A percentile compares a stretch with the other conserved stretches of the same genome.
Conservation (phyloP, 2,113 vertebrate species). For the Dinomys branickii region DNA sequence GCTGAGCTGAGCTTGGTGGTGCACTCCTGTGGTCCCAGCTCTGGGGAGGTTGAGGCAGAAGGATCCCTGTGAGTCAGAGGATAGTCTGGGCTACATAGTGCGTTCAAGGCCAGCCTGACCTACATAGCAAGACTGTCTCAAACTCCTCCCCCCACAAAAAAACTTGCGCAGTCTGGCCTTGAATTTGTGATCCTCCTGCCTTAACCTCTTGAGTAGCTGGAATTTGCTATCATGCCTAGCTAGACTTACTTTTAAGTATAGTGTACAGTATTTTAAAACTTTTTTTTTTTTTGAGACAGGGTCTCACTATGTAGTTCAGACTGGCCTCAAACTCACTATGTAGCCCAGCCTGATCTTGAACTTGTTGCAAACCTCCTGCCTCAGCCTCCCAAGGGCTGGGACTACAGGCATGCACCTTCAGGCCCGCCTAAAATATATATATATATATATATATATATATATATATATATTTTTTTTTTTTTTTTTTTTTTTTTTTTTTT, state of each 20-base stretch:
- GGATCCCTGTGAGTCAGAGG: background rate
- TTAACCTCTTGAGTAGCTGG: background rate
- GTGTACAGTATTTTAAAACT: background rate
- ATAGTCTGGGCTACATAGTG: background rate
- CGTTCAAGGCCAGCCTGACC: background rate
- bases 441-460: no score
- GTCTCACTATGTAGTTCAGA: no score
- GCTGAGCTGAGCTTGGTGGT: background rate
- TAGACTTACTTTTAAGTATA: background rate
- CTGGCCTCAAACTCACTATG: no score
- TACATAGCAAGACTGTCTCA: background rate
- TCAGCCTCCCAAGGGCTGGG: no score
- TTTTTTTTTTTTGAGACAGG: no score
- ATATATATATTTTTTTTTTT: no score
- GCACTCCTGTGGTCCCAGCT: background rate
- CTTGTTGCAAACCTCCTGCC: no score
- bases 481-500: no score
- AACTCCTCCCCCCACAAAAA: background rate
- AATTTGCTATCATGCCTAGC: background rate
- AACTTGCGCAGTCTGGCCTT: background rate
- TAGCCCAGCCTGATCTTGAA: no score
- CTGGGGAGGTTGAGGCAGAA: background rate
- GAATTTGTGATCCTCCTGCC: background rate
- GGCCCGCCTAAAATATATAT: no score
- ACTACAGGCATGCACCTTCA: no score